Conservation (phyloP, 2,797 vertebrate genomes). For the Eurystomus glaucurus region DNA sequence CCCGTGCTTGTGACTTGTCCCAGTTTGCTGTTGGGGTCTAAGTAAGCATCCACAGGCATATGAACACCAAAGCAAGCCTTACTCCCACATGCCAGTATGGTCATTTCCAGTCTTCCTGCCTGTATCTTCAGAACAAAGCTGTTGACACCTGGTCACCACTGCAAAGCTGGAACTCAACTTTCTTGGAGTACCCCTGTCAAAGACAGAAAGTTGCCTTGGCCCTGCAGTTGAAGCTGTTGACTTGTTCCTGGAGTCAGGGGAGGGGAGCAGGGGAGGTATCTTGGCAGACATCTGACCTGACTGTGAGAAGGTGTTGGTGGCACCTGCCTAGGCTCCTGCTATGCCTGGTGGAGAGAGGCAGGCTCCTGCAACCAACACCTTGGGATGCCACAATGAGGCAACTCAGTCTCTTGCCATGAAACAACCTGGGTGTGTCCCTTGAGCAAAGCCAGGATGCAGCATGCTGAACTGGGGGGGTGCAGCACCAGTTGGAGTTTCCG, state of each 20-base stretch:
- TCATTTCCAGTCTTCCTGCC: not conserved
- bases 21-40: accelerated
- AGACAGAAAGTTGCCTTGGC: accelerated
- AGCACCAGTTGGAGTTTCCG: accelerated
- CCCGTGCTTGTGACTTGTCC: not conserved
- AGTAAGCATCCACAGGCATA: not conserved
- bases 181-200: not conserved
- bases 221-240: not conserved
- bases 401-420: accelerated
- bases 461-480: not conserved
- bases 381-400: accelerated
- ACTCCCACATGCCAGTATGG: accelerated
- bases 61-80: accelerated
- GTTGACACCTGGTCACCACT: not conserved
- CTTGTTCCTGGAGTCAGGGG: not conserved
- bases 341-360: not conserved
- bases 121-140: not conserved
- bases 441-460: not conserved
- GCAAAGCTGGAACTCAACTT: not conserved
- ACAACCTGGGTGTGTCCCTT: accelerated
- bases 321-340: not conserved
- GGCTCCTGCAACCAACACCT: not conserved
- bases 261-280: not conserved
- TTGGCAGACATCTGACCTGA: not conserved
- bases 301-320: not conserved